A percentile compares a stretch with the other conserved stretches of the same genome.
These are phyloP conservation scores for Erebia aethiops DNA, from an alignment of 2,888 invertebrate species.

Conservation along the genomic window DNA sequence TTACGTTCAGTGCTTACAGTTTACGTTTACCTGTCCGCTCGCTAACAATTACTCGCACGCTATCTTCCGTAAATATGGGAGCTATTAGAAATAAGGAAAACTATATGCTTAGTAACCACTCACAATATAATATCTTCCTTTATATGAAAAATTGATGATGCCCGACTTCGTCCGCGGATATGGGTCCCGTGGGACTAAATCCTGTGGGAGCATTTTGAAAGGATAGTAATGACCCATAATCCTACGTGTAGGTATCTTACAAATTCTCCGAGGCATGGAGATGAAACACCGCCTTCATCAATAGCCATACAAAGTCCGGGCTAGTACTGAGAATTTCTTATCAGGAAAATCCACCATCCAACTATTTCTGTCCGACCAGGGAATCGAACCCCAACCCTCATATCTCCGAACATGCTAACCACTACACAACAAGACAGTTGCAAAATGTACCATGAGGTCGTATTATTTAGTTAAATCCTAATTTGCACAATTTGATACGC, in stretches of 20 bases:
- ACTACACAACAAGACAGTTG: background rate
- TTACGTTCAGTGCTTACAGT: constrained; percentile 7
- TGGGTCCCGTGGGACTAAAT: no score
- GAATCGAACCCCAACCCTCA: background rate
- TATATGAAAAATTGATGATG: background rate
- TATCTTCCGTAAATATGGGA: constrained; percentile 8
- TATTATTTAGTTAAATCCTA: constrained; percentile 4
- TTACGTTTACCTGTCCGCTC: constrained; percentile 8
- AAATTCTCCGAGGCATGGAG: no score
- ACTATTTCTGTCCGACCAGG: background rate
- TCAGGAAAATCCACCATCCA: background rate
- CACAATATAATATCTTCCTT: background rate
- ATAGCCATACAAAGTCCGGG: no score
- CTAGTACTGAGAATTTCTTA: no score
- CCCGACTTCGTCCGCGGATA: no score
- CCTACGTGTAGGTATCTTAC: no score
- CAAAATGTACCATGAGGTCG: background rate
- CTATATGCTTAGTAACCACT: background rate
- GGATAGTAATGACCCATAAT: no score
- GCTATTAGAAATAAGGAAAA: background rate
- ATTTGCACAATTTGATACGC: background rate
- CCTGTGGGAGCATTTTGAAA: no score
- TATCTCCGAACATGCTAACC: no score
- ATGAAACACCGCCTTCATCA: no score
- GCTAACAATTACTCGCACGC: constrained; percentile 18